Base-by-base conservation (phyloP, 2,113 vertebrate genomes). In the Bufo gargarizans region DNA sequence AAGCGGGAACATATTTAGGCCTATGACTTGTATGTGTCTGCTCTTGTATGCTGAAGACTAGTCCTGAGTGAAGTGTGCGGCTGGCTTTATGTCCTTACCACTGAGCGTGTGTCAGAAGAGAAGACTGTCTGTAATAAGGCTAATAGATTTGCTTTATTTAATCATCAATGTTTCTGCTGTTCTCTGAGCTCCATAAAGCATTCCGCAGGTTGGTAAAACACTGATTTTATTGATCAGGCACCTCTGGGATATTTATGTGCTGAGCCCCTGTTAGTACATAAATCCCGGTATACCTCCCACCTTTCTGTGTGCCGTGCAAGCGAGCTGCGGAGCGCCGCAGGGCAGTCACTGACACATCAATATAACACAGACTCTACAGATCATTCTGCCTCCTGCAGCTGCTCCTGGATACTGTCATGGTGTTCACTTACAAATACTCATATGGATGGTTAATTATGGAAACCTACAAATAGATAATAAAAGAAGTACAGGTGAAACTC, bases 81-180 rank as follows among this genome's bases (percentile, higher is more conserved):
- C 85, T 3, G 0, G 45, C 9, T 77, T 43, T 20, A 50, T 80
- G 16, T 1, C 0, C 0, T 0, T 33, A 6, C 61, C 81, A 56
- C 14, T 81, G 45, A 50, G 69, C 56, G 13, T 55, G 58, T 84
- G 79, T 89, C 82, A 78, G 74, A 56, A 71, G 61, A 69, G 1
- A 50, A 43, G 22, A 69, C 72, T 47, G 49, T 84, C 78, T 90
- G 84, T 95, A 95, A 95, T 95, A 94, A 95, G 94, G 94, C 95
- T 94, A 94, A 95, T 95, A 93, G 43, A 91, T 92, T 93, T 93
- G 92, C 91, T 95, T 94, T 94, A 94, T 94, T 95, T 95, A 95
- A 95, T 95, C 94, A 94, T 94, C 93, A 94, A 93, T 92, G 89
- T 88, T 93, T 92, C 90, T 88, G 90, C 91, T 90, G 78, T 91